phyloP scores from a whole-genome alignment of 2,113 vertebrate genomes.

The Micronycteris hirsuta region DNA sequence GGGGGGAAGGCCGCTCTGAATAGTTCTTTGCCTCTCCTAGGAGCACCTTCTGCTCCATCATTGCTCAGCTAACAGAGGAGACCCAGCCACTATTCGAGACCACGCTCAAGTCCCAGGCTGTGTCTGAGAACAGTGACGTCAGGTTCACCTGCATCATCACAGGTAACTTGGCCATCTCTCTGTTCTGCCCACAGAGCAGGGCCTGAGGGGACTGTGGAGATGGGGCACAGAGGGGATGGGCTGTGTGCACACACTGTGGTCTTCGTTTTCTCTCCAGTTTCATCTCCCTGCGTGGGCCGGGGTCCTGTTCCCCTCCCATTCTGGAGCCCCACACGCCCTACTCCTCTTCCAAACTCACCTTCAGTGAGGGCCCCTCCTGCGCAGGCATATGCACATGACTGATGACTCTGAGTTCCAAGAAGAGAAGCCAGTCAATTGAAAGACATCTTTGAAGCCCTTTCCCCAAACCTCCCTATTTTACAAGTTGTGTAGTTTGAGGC shows the following conservation, averaged over 20 bases:
- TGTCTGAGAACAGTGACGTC: constrained; percentile 93
- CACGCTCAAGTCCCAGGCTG: constrained; percentile 93
- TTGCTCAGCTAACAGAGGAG: constrained; percentile 97
- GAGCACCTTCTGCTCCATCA: constrained; percentile 97
- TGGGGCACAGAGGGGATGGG: background rate
- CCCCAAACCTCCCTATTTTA: background rate
- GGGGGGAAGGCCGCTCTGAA: constrained; percentile 67
- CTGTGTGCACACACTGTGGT: background rate
- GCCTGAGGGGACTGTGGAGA: background rate
- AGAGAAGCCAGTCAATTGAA: background rate
- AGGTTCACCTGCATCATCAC: constrained; percentile 95
- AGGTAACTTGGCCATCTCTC: constrained; percentile 82
- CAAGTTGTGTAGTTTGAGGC: background rate
- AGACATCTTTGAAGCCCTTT: background rate
- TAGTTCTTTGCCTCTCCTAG: constrained; percentile 83
- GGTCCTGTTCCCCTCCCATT: background rate
- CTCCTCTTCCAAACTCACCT: background rate
- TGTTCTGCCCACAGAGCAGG: background rate
- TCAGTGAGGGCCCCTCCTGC: background rate
- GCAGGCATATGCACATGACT: too few relatives aligned
- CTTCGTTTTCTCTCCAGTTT: background rate
- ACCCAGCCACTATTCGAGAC: constrained; percentile 95
- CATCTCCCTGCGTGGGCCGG: background rate
- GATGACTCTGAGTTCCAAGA: background rate
- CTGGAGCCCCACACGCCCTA: background rate